A percentile compares a stretch with the other conserved stretches of the same genome.
Evolutionary conservation across 2,888 invertebrate species (phyloP).

Genomic region (Leptinotarsa peninsularis): DNA sequence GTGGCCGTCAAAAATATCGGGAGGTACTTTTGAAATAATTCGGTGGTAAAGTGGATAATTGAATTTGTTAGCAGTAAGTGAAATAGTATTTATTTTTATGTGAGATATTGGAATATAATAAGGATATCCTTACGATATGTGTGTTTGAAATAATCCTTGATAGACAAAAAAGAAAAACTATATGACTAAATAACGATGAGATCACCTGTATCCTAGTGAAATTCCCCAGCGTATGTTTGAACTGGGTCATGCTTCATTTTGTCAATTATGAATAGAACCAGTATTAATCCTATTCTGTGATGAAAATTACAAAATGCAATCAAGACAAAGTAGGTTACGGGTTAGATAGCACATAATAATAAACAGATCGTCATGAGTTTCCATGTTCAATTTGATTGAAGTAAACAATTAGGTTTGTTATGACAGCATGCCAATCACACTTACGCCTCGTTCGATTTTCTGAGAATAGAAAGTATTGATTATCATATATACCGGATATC

Average conservation of each 20-base stretch:
- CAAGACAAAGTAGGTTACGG: slow-evolving; percentile 1
- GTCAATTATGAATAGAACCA: neutral
- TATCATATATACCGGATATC: neutral
- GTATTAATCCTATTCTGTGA: neutral
- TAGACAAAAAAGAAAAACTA: no score
- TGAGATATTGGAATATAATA: no score
- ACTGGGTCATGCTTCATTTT: neutral
- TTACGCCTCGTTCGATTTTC: slow-evolving; percentile 4
- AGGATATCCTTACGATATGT: no score
- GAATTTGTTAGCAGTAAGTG: no score
- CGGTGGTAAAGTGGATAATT: no score
- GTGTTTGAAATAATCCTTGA: no score
- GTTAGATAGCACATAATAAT: neutral
- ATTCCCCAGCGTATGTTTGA: no score
- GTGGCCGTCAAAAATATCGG: no score
- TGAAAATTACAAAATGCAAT: slow-evolving; percentile 2
- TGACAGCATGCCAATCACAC: slow-evolving; percentile 15
- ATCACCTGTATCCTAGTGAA: no score
- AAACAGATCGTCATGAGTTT: slow-evolving; percentile 5
- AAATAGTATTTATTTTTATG: no score
- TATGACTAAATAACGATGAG: no score
- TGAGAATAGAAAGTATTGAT: neutral
- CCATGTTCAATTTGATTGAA: slow-evolving; percentile 1
- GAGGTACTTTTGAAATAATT: no score
- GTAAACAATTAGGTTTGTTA: slow-evolving; percentile 17